Base-by-base conservation (phyloP, 2,888 invertebrate species). In the Spodoptera littoralis region DNA sequence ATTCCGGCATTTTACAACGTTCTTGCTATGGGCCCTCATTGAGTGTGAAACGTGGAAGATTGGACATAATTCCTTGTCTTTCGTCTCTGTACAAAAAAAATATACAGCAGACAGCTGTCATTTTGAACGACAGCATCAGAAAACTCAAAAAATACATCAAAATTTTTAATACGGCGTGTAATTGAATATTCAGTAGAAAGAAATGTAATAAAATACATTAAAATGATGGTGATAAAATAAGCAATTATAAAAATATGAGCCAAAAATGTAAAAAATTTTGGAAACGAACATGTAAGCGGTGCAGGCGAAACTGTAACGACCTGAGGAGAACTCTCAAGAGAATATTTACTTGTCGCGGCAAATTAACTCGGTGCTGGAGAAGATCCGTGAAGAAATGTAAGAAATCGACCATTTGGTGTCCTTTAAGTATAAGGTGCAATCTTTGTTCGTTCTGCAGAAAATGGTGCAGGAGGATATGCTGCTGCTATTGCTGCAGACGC, bases 401-500 rank as follows among this genome's bases (percentile, higher is more conserved):
- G 18, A 55, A 43, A 6, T 9, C 54, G 0, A 70, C 60, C 24
- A 72, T 73, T 11, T 48, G 42, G 3, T 73, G 65, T 27, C 64
- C 67, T 24, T 53, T 65, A 46, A 78, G 79, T 42, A 51, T 52
- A 11, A 48, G 66, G 11, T 77, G 76, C 53, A 69, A 67, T 42
- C 8, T 75, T 9, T 72, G 73, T 11, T 66, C 73, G 11, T 54
- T n/a, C 11, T 70, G 68, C 13, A 65, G 27, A 22, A 57, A 44
- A 50, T 73, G 70, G 43, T 58, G 43, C 5, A 67, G 53, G 41
- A 60, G 62, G 22, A 4, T 11, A 1, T 13, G 11, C 8, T 43
- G 47, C 30, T 63, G 57, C 8, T 43, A 43, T 22, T 63, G 57
- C 53, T 49, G 44, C 11, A 59, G 63, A 24, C 65, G 56, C n/a